Evolutionary conservation across 2,888 invertebrate species (phyloP).

Genomic region (Pinctada fucata): DNA sequence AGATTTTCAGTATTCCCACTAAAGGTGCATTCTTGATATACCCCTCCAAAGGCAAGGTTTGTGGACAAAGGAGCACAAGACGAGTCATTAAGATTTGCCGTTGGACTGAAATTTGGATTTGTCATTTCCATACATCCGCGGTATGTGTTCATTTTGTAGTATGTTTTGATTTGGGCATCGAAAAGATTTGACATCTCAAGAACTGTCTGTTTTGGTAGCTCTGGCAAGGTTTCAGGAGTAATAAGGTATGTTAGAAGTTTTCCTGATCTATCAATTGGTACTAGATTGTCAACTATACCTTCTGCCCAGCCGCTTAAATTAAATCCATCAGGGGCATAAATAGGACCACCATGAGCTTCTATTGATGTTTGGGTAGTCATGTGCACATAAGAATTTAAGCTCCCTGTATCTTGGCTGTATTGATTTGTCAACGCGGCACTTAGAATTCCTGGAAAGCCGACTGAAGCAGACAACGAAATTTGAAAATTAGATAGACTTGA

Average conservation of each 20-base stretch:
- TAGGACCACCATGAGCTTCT: slow-evolving; percentile 39
- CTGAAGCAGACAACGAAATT: slow-evolving; percentile 6
- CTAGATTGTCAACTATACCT: slow-evolving; percentile 44
- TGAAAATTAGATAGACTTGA: not conserved
- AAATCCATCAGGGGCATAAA: slow-evolving; percentile 34
- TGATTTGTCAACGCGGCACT: slow-evolving; percentile 19
- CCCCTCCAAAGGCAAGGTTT: slow-evolving; percentile 50
- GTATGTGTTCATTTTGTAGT: slow-evolving; percentile 57
- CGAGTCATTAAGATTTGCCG: slow-evolving; percentile 59
- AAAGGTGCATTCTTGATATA: slow-evolving; percentile 47
- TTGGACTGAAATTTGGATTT: slow-evolving; percentile 54
- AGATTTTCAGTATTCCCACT: slow-evolving; percentile 16
- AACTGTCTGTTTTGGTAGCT: slow-evolving; percentile 38
- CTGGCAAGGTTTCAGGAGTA: slow-evolving; percentile 39
- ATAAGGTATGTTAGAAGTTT: slow-evolving; percentile 46
- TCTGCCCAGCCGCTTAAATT: slow-evolving; percentile 43
- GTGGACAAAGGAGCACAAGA: slow-evolving; percentile 43
- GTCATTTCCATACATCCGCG: slow-evolving; percentile 53
- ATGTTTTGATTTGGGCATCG: slow-evolving; percentile 47
- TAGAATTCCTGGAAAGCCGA: slow-evolving; percentile 47
- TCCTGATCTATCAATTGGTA: slow-evolving; percentile 48
- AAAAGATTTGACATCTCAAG: slow-evolving; percentile 36
- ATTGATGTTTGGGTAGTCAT: slow-evolving; percentile 30
- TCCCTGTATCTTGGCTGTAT: not conserved
- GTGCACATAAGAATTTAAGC: not conserved